These are phyloP conservation scores for Macrophya annulata DNA, from an alignment of 2,888 invertebrate genomes.

Conservation along the genomic window DNA sequence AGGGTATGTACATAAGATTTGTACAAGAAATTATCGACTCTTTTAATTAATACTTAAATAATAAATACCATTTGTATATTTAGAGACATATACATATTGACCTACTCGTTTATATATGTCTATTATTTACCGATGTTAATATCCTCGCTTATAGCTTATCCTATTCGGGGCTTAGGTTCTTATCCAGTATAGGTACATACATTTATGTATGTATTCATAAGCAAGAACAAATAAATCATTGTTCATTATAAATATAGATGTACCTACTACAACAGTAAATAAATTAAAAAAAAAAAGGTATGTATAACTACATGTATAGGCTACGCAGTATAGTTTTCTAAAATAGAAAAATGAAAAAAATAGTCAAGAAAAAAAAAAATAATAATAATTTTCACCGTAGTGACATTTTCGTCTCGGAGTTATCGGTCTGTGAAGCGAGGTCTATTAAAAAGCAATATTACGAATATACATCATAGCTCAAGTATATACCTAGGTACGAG, in stretches of 20 bases:
- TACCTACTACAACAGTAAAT: background rate
- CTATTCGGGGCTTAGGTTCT: background rate
- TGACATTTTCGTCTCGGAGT: background rate
- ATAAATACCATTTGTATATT: no score
- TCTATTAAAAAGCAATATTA: slow-evolving; percentile 32
- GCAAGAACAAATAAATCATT: background rate
- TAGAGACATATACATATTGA: no score
- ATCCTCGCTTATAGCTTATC: background rate
- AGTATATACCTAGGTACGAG: background rate
- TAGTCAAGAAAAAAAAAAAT: background rate
- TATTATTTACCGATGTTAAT: background rate
- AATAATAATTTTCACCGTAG: background rate
- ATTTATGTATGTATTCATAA: no score
- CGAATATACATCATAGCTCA: background rate
- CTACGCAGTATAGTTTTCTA: no score
- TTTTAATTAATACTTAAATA: background rate
- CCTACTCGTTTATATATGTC: no score
- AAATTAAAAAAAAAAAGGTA: no score
- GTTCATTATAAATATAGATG: background rate
- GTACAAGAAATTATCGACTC: background rate
- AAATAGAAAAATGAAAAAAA: no score
- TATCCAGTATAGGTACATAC: background rate
- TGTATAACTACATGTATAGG: no score
- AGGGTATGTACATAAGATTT: background rate
- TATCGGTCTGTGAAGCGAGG: background rate